Conservation (phyloP, 1,140 invertebrate species). For the Drosophila subpulchrella region DNA sequence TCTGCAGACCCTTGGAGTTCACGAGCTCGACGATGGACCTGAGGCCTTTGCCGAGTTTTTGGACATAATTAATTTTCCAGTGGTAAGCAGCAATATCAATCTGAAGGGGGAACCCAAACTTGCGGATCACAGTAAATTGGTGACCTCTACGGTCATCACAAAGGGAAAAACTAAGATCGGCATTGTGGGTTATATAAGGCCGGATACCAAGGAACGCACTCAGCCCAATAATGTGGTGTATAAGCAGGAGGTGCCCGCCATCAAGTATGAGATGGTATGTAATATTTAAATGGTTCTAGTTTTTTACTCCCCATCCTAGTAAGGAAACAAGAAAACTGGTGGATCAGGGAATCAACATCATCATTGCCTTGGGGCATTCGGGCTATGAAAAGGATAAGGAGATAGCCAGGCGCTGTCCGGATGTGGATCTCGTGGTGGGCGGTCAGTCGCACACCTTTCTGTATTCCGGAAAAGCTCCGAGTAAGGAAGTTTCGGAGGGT, state of each 20-base stretch:
- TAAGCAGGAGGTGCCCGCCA: slow-evolving; percentile 89
- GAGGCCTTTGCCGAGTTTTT: slow-evolving; percentile 91
- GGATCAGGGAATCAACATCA: slow-evolving; percentile 89
- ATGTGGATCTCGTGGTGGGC: slow-evolving; percentile 94
- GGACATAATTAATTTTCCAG: slow-evolving; percentile 88
- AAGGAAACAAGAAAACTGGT: slow-evolving; percentile 88
- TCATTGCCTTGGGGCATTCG: slow-evolving; percentile 96
- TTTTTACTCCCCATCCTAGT: slow-evolving; percentile 24
- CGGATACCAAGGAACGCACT: slow-evolving; percentile 89
- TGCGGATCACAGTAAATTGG: slow-evolving; percentile 65
- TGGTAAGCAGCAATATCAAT: slow-evolving; percentile 92
- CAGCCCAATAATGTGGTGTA: slow-evolving; percentile 88
- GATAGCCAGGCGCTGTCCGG: slow-evolving; percentile 91
- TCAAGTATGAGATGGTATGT: slow-evolving; percentile 84
- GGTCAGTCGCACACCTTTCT: slow-evolving; percentile 94
- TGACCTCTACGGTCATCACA: slow-evolving; percentile 88
- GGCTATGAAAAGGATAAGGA: slow-evolving; percentile 91
- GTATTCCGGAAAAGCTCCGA: slow-evolving; percentile 84
- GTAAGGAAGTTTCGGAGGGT: slow-evolving; percentile 86
- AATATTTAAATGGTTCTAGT: too few relatives aligned
- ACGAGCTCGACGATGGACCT: slow-evolving; percentile 95
- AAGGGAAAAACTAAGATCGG: slow-evolving; percentile 89
- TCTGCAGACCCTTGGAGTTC: slow-evolving; percentile 93
- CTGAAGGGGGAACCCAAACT: slow-evolving; percentile 88
- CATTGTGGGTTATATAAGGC: slow-evolving; percentile 94